Conservation (phyloP, 2,113 vertebrate genomes). For the Pteropus alecto region DNA sequence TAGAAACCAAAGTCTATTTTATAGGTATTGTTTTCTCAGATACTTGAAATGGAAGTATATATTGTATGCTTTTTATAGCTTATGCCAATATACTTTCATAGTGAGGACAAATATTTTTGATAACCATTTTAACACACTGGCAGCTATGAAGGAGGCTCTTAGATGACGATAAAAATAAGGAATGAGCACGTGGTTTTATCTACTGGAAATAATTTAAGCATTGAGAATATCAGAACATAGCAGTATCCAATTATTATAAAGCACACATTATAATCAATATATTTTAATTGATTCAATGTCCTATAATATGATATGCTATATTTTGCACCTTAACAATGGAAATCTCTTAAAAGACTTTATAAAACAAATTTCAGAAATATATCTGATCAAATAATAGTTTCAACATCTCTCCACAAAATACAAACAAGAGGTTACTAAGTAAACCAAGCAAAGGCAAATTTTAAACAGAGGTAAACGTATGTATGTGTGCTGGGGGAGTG, state of each 20-base stretch:
- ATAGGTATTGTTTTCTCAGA: background rate
- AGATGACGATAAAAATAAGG: background rate
- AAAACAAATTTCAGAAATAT: background rate
- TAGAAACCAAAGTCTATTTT: background rate
- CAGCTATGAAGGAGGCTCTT: background rate
- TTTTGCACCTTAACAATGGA: background rate
- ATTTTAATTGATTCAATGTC: background rate
- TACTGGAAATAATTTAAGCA: background rate
- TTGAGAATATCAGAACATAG: background rate
- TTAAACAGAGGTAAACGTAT: background rate
- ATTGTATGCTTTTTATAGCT: background rate
- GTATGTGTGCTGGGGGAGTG: rapidly evolving
- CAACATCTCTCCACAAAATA: background rate
- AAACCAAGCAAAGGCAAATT: background rate
- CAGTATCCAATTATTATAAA: background rate
- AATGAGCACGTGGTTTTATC: background rate
- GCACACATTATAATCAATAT: background rate
- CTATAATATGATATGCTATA: background rate
- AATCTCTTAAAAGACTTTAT: background rate
- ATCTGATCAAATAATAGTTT: background rate
- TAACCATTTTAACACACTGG: background rate
- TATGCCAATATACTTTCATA: background rate
- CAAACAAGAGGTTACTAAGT: background rate
- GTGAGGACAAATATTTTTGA: background rate
- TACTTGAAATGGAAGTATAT: background rate